Evolutionary conservation across 2,888 invertebrate genomes (phyloP).

Genomic region (Mamestra brassicae): DNA sequence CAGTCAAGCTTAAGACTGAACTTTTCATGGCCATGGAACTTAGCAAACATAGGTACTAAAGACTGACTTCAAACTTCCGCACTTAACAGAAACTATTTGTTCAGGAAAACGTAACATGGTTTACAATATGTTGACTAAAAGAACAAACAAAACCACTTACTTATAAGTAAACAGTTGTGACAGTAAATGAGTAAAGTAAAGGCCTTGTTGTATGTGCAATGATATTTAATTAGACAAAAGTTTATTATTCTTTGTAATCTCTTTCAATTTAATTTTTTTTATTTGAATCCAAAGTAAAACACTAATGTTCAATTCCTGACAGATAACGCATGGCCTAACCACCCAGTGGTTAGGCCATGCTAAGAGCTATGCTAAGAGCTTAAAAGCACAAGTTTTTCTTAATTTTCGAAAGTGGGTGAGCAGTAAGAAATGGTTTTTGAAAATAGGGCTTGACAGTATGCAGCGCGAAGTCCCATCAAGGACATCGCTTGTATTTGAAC

Average conservation of each 20-base stretch:
- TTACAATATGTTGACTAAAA: not conserved
- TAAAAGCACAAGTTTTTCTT: no score
- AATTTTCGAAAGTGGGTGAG: not conserved
- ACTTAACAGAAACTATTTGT: slow-evolving; percentile 39
- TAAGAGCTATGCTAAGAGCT: no score
- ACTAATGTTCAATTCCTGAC: no score
- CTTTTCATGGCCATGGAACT: slow-evolving; percentile 42
- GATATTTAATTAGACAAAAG: not conserved
- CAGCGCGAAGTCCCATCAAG: not conserved
- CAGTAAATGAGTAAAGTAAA: no score
- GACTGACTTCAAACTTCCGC: not conserved
- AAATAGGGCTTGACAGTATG: not conserved
- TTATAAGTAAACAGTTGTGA: not conserved
- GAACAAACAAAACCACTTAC: not conserved
- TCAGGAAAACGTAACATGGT: not conserved
- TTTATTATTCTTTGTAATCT: not conserved
- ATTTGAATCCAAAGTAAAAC: no score
- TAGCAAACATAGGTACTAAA: slow-evolving; percentile 14
- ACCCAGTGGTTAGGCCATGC: no score
- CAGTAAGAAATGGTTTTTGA: not conserved
- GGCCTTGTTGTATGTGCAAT: not conserved
- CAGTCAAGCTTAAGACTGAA: slow-evolving; percentile 3
- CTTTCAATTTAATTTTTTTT: no score
- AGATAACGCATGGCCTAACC: no score
- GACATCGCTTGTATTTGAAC: not conserved